Evolutionary conservation across 1,140 invertebrate genomes (phyloP), one percentile per base, ranked within the genome.

Genomic region (Pseudachorutes palmiensis): DNA sequence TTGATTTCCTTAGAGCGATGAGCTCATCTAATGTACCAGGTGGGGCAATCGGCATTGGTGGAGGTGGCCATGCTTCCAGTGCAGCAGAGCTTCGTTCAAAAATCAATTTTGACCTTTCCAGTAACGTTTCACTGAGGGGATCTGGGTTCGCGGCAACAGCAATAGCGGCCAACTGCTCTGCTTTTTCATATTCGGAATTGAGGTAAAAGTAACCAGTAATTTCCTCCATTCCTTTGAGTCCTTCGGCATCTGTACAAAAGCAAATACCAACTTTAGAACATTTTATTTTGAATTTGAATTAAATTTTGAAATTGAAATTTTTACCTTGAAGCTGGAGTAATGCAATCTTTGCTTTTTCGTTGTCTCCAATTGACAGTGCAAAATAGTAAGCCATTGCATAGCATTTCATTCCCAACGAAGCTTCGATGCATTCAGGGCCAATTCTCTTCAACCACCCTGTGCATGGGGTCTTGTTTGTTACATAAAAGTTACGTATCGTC

Each of bases 401-500:
- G 41, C 68, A 22, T 22, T 59, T 24, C 0, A 62, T 29, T 16
- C 31, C 19, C 12, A 70, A 22, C 9, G 67, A 60, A 22, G 65
- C 41, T 41, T 73, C 68, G 49, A 64, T 62, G 1, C 70, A 64
- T n/a, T 73, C 72, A 2, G 60, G 29, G 29, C 69, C 26, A 31
- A 73, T 65, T 58, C 72, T 22, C 48, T 71, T 73, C 14, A 73
- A 33, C 72, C 72, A 73, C 51, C 70, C 72, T 1, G 59, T 65
- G 64, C 69, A 73, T 1, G 72, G 72, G 26, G 51, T 51, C 32
- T 66, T 64, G 57, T 70, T 73, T 32, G 65, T 69, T 2, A 61
- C 2, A 36, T 65, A 67, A 45, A 69, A 72, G 3, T 22, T 30
- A 9, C 28, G 12, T 31, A 68, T 32, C 14, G 1, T 32, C 61